Evolutionary conservation across 2,888 invertebrate species (phyloP).

Genomic region (Onthophagus sagittarius): DNA sequence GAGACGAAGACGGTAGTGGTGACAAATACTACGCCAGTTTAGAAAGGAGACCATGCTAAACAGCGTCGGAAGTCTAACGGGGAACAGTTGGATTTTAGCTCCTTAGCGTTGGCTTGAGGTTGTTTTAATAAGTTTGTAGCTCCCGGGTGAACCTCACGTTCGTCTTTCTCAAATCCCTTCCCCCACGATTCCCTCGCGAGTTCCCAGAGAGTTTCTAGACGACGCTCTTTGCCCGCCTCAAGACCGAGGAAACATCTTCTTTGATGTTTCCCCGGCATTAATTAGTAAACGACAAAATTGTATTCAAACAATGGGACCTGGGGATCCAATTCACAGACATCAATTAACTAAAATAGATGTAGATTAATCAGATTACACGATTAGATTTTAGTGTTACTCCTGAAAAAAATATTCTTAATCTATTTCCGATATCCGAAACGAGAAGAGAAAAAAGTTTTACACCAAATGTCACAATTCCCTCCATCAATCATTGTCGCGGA

Average conservation of each 20-base stretch:
- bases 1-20: neutral
- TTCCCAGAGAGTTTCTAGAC: slow-evolving; percentile 14
- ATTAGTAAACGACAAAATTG: slow-evolving; percentile 61
- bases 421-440: too few relatives aligned
- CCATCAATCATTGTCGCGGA: slow-evolving; percentile 47
- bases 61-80: slow-evolving; percentile 22
- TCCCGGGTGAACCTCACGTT: slow-evolving; percentile 28
- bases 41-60: slow-evolving; percentile 29
- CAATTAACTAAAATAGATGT: slow-evolving; percentile 24
- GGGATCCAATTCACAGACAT: slow-evolving; percentile 29
- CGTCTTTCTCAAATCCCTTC: slow-evolving; percentile 7
- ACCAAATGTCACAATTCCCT: slow-evolving; percentile 39
- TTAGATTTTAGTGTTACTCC: too few relatives aligned
- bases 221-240: slow-evolving; percentile 48
- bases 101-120: slow-evolving; percentile 30
- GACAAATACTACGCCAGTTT: neutral
- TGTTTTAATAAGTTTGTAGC: slow-evolving; percentile 34
- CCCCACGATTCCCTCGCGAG: slow-evolving; percentile 19
- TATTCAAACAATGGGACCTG: slow-evolving; percentile 55
- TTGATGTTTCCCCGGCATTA: slow-evolving; percentile 55
- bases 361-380: neutral
- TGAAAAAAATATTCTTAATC: too few relatives aligned
- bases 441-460: neutral
- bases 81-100: slow-evolving; percentile 25
- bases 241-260: slow-evolving; percentile 54